Percentiles rank a stretch among this genome's conserved stretches.
Evolutionary conservation across 2,113 vertebrate genomes (phyloP).

Genomic region (Pteronura brasiliensis): DNA sequence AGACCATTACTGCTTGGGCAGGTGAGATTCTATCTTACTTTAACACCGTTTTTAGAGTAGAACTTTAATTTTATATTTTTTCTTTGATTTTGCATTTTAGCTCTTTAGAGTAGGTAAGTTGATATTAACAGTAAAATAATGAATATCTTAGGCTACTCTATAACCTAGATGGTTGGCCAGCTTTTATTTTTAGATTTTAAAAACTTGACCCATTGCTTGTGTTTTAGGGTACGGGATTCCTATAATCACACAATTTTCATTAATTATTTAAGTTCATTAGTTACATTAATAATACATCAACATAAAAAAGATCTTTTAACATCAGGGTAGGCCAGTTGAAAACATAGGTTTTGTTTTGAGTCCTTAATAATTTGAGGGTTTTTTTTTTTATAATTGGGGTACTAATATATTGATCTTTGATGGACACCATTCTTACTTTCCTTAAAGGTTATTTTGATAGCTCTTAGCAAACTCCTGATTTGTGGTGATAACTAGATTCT

Average conservation of each 20-base stretch:
- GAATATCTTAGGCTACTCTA: neutral
- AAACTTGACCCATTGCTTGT: neutral
- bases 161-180: neutral
- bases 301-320: neutral
- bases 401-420: neutral
- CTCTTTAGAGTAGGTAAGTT: neutral
- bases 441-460: neutral
- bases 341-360: constrained; percentile 6
- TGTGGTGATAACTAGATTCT: neutral
- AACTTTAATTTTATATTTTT: constrained; percentile 31
- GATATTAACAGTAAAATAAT: neutral
- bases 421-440: neutral
- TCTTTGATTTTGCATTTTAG: constrained; percentile 24
- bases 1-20: neutral
- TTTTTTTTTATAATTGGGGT: neutral
- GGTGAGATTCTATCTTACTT: constrained; percentile 14
- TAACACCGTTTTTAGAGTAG: constrained; percentile 14
- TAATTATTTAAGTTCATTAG: constrained; percentile 66
- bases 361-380: neutral
- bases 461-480: neutral
- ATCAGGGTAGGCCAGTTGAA: neutral
- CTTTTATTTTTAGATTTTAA: constrained; percentile 31
- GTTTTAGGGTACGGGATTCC: neutral
- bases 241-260: constrained; percentile 17
- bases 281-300: constrained; percentile 34